Percentiles rank a stretch among this genome's conserved stretches.
Evolutionary conservation across 53 echinoderm and acorn worm genomes (phyloP).

Genomic region (Zoroaster sp.): DNA sequence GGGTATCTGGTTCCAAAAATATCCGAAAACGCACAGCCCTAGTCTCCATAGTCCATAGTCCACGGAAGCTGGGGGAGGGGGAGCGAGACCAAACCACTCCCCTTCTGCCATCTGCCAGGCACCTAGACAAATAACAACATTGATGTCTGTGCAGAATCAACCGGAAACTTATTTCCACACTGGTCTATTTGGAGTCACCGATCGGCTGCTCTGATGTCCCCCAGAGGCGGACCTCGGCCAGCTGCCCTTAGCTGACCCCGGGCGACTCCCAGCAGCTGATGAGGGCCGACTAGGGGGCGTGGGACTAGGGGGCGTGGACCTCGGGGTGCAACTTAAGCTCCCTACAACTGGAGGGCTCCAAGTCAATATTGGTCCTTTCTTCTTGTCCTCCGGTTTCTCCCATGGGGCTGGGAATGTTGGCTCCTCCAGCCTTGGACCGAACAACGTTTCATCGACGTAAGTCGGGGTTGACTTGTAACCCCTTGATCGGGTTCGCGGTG

Average conservation of each 20-base stretch:
- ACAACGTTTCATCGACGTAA: constrained; percentile 85
- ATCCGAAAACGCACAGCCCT: too few relatives aligned
- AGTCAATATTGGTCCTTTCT: constrained; percentile 55
- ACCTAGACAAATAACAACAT: too few relatives aligned
- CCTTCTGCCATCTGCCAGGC: too few relatives aligned
- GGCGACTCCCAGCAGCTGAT: constrained; percentile 46
- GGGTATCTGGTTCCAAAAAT: too few relatives aligned
- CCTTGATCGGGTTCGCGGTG: constrained; percentile 64
- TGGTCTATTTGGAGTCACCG: constrained; percentile 58
- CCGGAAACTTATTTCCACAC: constrained; percentile 66
- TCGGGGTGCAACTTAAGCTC: constrained; percentile 63
- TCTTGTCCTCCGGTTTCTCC: constrained; percentile 74
- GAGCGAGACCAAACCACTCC: too few relatives aligned
- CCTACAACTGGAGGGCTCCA: constrained; percentile 92
- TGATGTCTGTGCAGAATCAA: too few relatives aligned
- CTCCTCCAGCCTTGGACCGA: constrained; percentile 69
- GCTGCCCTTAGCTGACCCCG: constrained; percentile 47
- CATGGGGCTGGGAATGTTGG: constrained; percentile 87
- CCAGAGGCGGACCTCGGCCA: neutral
- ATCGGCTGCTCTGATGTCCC: neutral
- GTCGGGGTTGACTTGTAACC: constrained; percentile 44
- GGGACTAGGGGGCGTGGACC: constrained; percentile 59
- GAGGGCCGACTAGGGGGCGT: constrained; percentile 47
- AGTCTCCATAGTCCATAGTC: too few relatives aligned
- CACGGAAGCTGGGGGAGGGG: too few relatives aligned